Base-by-base conservation (phyloP, 2,888 invertebrate genomes). In the Neelides folsomi region DNA sequence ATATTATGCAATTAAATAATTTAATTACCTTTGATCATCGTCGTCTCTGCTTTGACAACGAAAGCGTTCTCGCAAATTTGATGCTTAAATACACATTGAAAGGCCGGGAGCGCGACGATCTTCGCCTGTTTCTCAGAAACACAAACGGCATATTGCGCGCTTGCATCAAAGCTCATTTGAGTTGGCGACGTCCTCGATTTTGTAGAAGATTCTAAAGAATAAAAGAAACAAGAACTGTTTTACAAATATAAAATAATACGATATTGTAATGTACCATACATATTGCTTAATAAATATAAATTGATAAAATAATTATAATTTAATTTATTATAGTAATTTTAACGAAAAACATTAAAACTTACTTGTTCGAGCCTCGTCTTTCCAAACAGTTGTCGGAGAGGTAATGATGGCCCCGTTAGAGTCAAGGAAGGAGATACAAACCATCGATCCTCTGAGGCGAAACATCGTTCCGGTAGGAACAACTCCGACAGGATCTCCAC, bases 371-470 rank as follows among this genome's bases (percentile, higher is more conserved):
- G 80, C 81, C 66, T 89, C 88, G 69, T 94, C 94, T 71, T 79
- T 85, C 93, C 94, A 97, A 66, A 84, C 79, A 72, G 94, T 94
- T 68, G 81, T 87, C 41, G 87, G 82, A 69, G 86, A 84, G 56
- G 88, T 86, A 69, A 95, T 84, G 65, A 95, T 78, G 68, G 86
- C 82, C 68, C 95, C 95, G 69, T 84, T 87, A 70, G 86, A 87
- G 77, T 98, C 95, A 71, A 98, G 77, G 76, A 98, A 97, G 62
- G 90, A 87, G 81, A 95, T 86, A 62, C 85, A 81, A 67, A 94
- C 75, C 68, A 97, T 88, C 69, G 89, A 82, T 67, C 95, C 97
- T 75, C 92, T 94, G 73, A 97, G 77, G 73, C 93, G 83, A 77
- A 94, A 93, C 71, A 94, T 83, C 66, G 92, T 90, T 66, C 93